phyloP scores from a whole-genome alignment of 2,888 invertebrate genomes.

The Gymnocheta viridis region DNA sequence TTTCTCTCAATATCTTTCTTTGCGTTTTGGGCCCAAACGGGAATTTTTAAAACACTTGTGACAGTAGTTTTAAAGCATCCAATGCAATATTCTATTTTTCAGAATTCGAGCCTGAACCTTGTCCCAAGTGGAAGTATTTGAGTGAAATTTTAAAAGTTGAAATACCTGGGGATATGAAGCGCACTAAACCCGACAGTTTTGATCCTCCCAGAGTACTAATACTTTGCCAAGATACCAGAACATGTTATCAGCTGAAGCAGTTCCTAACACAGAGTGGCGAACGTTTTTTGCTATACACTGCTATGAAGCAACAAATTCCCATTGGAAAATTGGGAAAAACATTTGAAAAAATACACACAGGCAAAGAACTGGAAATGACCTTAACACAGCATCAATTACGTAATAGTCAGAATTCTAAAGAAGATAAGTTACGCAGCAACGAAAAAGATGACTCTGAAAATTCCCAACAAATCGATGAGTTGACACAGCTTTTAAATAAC shows the following conservation, averaged over 20 bases:
- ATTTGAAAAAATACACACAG: slow-evolving; percentile 81
- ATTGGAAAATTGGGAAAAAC: slow-evolving; percentile 84
- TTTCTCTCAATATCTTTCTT: too few species aligned
- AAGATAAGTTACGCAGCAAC: slow-evolving; percentile 21
- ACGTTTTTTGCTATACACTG: slow-evolving; percentile 85
- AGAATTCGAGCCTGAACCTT: slow-evolving; percentile 91
- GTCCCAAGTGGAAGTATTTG: slow-evolving; percentile 95
- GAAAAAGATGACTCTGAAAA: slow-evolving; percentile 22
- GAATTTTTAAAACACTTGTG: too few species aligned
- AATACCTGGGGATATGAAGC: slow-evolving; percentile 88
- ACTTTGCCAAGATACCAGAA: slow-evolving; percentile 91
- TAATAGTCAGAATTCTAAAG: slow-evolving; percentile 34
- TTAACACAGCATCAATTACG: slow-evolving; percentile 55
- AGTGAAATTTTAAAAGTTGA: slow-evolving; percentile 90
- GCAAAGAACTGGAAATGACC: slow-evolving; percentile 66
- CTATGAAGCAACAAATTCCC: slow-evolving; percentile 84
- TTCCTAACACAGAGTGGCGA: slow-evolving; percentile 86
- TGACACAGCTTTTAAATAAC: slow-evolving; percentile 76
- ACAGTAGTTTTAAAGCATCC: background rate
- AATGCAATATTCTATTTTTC: background rate
- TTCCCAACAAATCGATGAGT: slow-evolving; percentile 75
- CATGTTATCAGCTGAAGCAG: slow-evolving; percentile 91
- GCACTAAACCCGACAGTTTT: slow-evolving; percentile 76
- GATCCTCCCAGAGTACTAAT: slow-evolving; percentile 88
- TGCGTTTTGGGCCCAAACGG: too few species aligned